Evolutionary conservation across 1,140 invertebrate species (phyloP).

Genomic region (Sycobia sp.): DNA sequence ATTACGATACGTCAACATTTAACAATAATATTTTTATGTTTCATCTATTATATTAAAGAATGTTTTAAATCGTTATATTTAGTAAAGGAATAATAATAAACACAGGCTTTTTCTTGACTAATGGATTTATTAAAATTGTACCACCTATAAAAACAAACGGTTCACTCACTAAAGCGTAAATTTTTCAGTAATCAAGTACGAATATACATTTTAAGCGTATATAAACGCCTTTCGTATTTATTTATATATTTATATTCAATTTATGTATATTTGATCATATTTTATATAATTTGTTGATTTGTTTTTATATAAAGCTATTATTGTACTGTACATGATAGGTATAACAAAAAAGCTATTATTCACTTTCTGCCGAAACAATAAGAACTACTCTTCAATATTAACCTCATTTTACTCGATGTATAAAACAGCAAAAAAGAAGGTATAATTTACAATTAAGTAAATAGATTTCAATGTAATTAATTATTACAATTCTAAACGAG

Average conservation of each 20-base stretch:
- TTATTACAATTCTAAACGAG: too few species aligned
- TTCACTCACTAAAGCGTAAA: constrained; percentile 33
- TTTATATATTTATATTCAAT: constrained; percentile 6
- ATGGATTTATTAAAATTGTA: constrained; percentile 44
- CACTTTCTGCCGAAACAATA: background rate
- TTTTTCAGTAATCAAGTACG: constrained; percentile 29
- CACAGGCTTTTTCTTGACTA: background rate
- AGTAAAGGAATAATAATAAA: background rate
- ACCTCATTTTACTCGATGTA: too few species aligned
- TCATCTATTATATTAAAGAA: too few species aligned
- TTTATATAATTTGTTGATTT: constrained; percentile 11
- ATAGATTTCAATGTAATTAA: too few species aligned
- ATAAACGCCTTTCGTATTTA: background rate
- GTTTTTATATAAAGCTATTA: background rate
- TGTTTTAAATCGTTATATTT: too few species aligned
- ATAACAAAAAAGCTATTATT: constrained; percentile 30
- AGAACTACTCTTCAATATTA: too few species aligned
- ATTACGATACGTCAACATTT: too few species aligned
- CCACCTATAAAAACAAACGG: constrained; percentile 38
- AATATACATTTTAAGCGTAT: constrained; percentile 38
- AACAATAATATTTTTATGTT: too few species aligned
- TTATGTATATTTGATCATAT: too few species aligned
- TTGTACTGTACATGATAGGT: constrained; percentile 24
- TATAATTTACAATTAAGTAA: too few species aligned
- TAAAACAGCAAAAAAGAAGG: too few species aligned